A percentile compares a stretch with the other conserved stretches of the same genome.
Evolutionary conservation across 35 echinoderm and acorn worm species (phyloP).

Genomic region (Diadema setosum): DNA sequence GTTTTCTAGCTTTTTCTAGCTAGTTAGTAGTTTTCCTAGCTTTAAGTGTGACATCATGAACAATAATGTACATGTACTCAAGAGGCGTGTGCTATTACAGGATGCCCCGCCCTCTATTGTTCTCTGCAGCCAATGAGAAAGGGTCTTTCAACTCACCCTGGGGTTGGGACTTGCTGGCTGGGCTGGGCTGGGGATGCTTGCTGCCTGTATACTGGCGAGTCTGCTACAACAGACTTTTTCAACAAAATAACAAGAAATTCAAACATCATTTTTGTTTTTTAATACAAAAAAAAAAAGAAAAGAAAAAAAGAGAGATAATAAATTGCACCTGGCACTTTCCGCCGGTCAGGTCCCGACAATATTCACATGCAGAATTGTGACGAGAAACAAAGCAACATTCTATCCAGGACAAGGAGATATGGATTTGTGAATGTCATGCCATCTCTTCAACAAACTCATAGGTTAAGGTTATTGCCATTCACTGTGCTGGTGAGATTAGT

Average conservation of each 20-base stretch:
- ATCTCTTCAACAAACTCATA: too few species aligned
- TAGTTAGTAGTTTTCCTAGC: too few species aligned
- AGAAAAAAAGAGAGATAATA: background rate
- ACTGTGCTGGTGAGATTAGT: too few species aligned
- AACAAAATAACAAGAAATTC: background rate
- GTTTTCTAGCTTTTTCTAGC: too few species aligned
- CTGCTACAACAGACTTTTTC: background rate
- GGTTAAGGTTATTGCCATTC: too few species aligned
- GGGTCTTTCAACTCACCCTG: slow-evolving; percentile 4
- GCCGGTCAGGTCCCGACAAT: background rate
- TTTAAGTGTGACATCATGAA: too few species aligned
- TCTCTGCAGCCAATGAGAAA: too few species aligned
- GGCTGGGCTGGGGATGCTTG: background rate
- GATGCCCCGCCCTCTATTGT: too few species aligned
- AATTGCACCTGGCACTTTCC: background rate
- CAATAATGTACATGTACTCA: too few species aligned
- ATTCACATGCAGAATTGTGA: background rate
- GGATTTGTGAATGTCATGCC: too few species aligned
- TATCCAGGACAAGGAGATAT: background rate
- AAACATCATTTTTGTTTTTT: background rate
- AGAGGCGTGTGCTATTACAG: too few species aligned
- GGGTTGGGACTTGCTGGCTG: background rate
- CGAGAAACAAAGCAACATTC: background rate
- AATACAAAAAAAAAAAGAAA: background rate
- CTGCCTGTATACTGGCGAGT: background rate